Conservation (phyloP, 2,888 invertebrate species). For the Orchesellides sinensis region DNA sequence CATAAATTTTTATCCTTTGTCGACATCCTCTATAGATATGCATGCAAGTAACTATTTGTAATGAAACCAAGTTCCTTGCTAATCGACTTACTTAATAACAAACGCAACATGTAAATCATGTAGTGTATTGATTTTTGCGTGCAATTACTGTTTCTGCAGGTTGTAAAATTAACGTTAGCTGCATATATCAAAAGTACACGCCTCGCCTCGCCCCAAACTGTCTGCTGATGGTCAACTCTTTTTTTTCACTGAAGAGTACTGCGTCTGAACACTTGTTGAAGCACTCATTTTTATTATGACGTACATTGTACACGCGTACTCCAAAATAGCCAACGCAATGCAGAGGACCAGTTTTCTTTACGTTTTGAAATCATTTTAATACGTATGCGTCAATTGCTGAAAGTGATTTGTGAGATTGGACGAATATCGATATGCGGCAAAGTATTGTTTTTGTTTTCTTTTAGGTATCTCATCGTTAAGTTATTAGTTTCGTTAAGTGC, state of each 20-base stretch:
- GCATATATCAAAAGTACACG: background rate
- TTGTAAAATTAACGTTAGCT: background rate
- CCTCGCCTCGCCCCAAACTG: conserved; percentile 40
- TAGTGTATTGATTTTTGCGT: conserved; percentile 11
- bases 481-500: conserved; percentile 24
- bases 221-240: conserved; percentile 19
- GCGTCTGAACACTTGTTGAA: conserved; percentile 2
- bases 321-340: background rate
- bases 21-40: background rate
- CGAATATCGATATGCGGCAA: conserved; percentile 45
- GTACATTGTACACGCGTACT: background rate
- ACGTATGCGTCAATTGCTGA: too few relatives aligned
- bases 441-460: conserved; percentile 38
- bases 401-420: conserved; percentile 55
- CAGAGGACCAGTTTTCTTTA: conserved; percentile 1
- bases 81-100: conserved; percentile 37
- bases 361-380: background rate
- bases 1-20: conserved; percentile 41
- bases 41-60: background rate
- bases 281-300: background rate
- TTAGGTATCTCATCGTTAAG: conserved; percentile 9
- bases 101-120: background rate
- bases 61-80: conserved; percentile 16
- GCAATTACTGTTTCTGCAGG: background rate
- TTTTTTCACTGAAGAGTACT: background rate